Base-by-base conservation (phyloP, 2,888 invertebrate species). In the Atethmia centrago region DNA sequence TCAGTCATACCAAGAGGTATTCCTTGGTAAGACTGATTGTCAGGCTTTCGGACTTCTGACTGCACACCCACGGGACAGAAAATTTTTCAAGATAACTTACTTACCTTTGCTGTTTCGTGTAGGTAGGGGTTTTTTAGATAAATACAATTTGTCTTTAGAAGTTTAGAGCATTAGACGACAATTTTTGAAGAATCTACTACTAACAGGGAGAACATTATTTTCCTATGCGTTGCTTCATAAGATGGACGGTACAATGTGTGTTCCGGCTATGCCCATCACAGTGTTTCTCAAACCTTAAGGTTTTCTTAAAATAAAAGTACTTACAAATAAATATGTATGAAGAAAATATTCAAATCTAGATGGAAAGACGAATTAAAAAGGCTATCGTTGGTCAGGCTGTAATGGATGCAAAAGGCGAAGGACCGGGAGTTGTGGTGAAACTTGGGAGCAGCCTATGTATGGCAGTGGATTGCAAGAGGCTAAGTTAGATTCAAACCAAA, bases 221-320 rank as follows among this genome's bases (percentile, higher is more conserved):
- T 71, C n/a, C 58, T 75, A 53, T 42, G 45, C 25, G 45, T 55
- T 78, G 69, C 65, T 69, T 74, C 66, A 59, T 69, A 67, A 63
- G 74, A 81, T 77, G 61, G 67, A 53, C 36, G 70, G 56, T 47
- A 76, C 69, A 58, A 61, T 75, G 71, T 73, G 40, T 74, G 77
- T 82, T 78, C 82, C 81, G 71, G 74, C 49, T 63, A 31, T 62
- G 74, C 21, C 65, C 68, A 62, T 16, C 51, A 66, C 56, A 53
- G n/a, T 59, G 74, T 21, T 56, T 66, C 74, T 78, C 68, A 82
- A 82, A 67, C 47, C 3, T 42, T 16, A 21, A n/a, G 16, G 5
- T 9, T 2, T 16, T 36, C 10, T 19, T n/a, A 4, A 16, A 68
- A 58, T 28, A 42, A 28, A 21, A n/a, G 2, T 40, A 16, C n/a